Evolutionary conservation across 2,888 invertebrate species (phyloP).

Genomic region (Flexamia atlantica): DNA sequence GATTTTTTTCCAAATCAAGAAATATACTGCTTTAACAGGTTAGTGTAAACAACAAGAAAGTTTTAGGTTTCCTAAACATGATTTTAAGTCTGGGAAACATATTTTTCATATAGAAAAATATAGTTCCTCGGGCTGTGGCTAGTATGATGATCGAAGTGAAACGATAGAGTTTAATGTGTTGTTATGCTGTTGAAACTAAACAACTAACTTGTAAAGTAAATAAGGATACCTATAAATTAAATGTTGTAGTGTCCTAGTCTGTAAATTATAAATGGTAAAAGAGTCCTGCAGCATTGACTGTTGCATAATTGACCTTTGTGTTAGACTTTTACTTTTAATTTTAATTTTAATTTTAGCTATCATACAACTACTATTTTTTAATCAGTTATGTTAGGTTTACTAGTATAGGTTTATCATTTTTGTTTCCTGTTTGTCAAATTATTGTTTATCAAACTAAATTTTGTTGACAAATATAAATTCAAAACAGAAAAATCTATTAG

Average conservation of each 20-base stretch:
- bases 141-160: neutral
- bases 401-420: neutral
- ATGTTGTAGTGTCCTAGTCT: constrained; percentile 24
- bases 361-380: no score
- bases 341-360: neutral
- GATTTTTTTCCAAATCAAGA: no score
- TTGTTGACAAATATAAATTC: no score
- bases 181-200: constrained; percentile 21
- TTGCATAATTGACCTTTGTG: neutral
- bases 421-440: no score
- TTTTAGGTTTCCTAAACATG: no score
- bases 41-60: no score
- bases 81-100: no score
- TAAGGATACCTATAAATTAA: constrained; percentile 1
- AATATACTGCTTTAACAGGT: no score
- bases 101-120: no score
- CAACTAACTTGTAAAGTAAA: neutral
- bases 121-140: neutral
- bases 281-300: neutral
- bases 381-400: neutral
- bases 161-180: neutral
- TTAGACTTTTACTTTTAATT: neutral
- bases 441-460: no score
- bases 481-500: no score
- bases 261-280: constrained; percentile 38